These are phyloP conservation scores for Toxotes jaculatrix DNA, from an alignment of 2,113 vertebrate genomes.

Conservation along the genomic window DNA sequence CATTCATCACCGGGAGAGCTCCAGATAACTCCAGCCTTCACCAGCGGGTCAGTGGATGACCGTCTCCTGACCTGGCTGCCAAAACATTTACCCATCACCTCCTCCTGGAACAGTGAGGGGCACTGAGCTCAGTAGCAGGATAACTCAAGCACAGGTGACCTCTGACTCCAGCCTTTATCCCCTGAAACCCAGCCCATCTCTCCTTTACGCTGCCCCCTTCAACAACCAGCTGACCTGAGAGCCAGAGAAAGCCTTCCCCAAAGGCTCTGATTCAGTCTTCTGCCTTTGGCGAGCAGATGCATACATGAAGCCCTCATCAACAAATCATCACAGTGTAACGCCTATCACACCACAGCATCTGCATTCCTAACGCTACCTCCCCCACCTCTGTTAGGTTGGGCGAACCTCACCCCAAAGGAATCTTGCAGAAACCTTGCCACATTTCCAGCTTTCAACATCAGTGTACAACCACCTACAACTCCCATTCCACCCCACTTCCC, in stretches of 20 bases:
- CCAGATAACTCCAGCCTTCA: conserved; percentile 66
- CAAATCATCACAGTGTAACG: not conserved
- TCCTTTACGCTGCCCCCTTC: conserved; percentile 34
- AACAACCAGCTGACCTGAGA: conserved; percentile 4
- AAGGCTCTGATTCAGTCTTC: not conserved
- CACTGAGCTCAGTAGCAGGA: conserved; percentile 26
- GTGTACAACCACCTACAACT: conserved; percentile 19
- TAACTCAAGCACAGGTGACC: conserved; percentile 50
- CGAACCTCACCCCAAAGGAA: not conserved
- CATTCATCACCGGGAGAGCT: conserved; percentile 66
- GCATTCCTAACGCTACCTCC: not conserved
- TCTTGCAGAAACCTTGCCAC: not conserved
- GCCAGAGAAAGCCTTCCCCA: not conserved
- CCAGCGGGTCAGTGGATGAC: conserved; percentile 38
- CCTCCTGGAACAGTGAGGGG: conserved; percentile 13
- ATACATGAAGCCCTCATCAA: not conserved
- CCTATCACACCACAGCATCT: not conserved
- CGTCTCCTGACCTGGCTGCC: conserved; percentile 57
- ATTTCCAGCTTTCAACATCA: conserved; percentile 36
- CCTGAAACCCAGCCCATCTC: conserved; percentile 30
- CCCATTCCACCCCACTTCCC: conserved; percentile 8
- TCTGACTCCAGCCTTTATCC: conserved; percentile 42
- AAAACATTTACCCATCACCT: conserved; percentile 67
- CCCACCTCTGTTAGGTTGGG: not conserved
- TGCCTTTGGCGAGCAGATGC: not conserved